Conservation (phyloP, 2,113 vertebrate genomes). For the Eidolon helvum region DNA sequence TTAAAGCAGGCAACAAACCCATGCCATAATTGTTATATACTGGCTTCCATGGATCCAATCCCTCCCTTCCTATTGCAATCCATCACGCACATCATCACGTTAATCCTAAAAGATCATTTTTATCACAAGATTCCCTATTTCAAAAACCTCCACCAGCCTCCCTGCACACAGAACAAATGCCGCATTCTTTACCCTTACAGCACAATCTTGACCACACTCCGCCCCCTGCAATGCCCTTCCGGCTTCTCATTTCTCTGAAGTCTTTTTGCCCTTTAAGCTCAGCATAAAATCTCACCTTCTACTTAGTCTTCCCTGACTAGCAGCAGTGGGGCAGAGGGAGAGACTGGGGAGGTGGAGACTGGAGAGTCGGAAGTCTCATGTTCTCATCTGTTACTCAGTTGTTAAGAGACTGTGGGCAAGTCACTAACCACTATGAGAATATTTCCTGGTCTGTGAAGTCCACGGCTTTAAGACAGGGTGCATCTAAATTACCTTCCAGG, state of each 20-base stretch:
- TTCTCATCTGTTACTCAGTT: neutral
- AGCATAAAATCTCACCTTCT: neutral
- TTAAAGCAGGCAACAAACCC: neutral
- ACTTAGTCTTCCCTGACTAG: neutral
- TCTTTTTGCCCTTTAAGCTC: neutral
- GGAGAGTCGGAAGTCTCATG: neutral
- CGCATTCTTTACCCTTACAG: neutral
- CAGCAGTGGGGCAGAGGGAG: neutral
- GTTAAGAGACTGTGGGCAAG: neutral
- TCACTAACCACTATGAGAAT: neutral
- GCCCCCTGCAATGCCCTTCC: neutral
- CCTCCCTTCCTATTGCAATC: neutral
- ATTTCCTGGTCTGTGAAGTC: neutral
- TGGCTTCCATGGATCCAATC: neutral
- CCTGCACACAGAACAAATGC: neutral
- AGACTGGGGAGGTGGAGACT: neutral
- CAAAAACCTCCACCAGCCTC: neutral
- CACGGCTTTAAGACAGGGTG: neutral
- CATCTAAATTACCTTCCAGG: constrained; percentile 2
- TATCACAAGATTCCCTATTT: neutral
- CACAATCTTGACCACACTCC: neutral
- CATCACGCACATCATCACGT: neutral
- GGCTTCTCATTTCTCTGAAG: neutral
- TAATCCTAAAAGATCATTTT: neutral
- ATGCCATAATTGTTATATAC: neutral